Conservation (phyloP, 2,888 invertebrate species). For the Fragum whitleyi region DNA sequence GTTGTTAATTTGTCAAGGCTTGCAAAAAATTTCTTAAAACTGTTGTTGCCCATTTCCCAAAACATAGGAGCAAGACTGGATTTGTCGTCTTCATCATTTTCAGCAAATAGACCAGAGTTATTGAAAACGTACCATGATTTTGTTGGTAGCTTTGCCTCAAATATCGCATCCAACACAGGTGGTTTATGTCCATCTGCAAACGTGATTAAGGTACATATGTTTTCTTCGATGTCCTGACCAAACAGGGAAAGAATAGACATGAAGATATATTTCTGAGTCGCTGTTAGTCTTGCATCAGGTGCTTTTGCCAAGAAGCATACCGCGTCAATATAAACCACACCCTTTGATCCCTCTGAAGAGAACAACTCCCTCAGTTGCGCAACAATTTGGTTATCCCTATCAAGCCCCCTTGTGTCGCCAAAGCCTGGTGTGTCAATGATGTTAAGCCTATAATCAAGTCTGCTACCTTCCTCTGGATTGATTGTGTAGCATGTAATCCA, state of each 20-base stretch:
- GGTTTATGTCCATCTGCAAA: slow-evolving; percentile 67
- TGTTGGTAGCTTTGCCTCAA: slow-evolving; percentile 57
- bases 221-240: slow-evolving; percentile 61
- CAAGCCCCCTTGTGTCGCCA: slow-evolving; percentile 44
- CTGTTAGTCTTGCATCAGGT: slow-evolving; percentile 61
- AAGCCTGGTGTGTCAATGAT: slow-evolving; percentile 56
- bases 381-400: slow-evolving; percentile 41
- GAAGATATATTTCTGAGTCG: slow-evolving; percentile 65
- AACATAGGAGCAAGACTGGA: slow-evolving; percentile 52
- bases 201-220: slow-evolving; percentile 63
- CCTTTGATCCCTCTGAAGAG: slow-evolving; percentile 20
- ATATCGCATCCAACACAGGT: slow-evolving; percentile 59
- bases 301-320: slow-evolving; percentile 67
- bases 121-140: slow-evolving; percentile 57
- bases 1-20: slow-evolving; percentile 46
- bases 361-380: slow-evolving; percentile 39
- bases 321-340: slow-evolving; percentile 61
- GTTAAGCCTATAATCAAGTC: slow-evolving; percentile 36
- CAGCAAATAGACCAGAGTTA: slow-evolving; percentile 65
- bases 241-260: slow-evolving; percentile 62
- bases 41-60: slow-evolving; percentile 63
- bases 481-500: slow-evolving; percentile 60
- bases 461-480: slow-evolving; percentile 29
- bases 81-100: slow-evolving; percentile 35
- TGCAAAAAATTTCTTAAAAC: slow-evolving; percentile 59